Evolutionary conservation across 1,140 invertebrate species (phyloP).

Genomic region (Eupristina koningsbergeri): DNA sequence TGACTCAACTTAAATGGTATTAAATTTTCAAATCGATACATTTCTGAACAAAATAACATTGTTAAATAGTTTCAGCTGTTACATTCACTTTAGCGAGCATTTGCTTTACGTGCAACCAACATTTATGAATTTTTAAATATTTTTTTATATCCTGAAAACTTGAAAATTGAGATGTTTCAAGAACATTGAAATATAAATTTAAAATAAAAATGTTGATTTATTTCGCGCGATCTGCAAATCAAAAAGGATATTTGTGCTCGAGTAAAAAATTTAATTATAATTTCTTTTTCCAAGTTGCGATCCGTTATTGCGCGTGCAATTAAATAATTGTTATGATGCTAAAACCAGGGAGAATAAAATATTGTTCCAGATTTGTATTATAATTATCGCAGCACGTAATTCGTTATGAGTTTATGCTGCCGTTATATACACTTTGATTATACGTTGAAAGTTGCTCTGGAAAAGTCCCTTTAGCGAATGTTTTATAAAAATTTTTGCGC

Average conservation of each 20-base stretch:
- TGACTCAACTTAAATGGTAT: background rate
- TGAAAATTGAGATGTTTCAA: too few relatives aligned
- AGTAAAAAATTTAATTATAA: background rate
- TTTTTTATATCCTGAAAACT: background rate
- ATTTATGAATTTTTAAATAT: background rate
- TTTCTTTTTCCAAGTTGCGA: background rate
- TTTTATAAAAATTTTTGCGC: background rate
- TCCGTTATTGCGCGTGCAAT: background rate
- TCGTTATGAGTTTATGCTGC: background rate
- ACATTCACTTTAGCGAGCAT: background rate
- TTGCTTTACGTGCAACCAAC: background rate
- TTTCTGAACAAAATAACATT: background rate
- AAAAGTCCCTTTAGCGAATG: background rate
- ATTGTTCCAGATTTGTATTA: background rate
- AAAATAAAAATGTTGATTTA: too few relatives aligned
- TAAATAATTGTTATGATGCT: background rate
- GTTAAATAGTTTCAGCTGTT: background rate
- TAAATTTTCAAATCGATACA: background rate
- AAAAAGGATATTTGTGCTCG: background rate
- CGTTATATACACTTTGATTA: background rate
- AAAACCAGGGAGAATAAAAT: background rate
- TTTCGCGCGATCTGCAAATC: too few relatives aligned
- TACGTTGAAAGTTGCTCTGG: background rate
- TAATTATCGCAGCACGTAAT: background rate
- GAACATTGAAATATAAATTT: too few relatives aligned